phyloP scores from a whole-genome alignment of 2,888 invertebrate genomes.

The Phengaris arion region DNA sequence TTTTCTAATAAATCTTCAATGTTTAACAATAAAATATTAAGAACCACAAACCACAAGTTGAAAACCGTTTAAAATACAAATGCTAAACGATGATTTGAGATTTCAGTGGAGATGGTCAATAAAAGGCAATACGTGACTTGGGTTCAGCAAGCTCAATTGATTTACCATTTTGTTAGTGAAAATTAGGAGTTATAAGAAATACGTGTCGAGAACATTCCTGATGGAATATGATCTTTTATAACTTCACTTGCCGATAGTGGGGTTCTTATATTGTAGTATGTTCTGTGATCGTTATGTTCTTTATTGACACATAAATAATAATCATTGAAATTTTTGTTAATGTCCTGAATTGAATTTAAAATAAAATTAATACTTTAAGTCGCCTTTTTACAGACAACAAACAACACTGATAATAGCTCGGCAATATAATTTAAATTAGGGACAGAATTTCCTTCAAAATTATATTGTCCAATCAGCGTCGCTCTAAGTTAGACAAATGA shows the following conservation, averaged over 20 bases:
- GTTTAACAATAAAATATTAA: too few relatives aligned
- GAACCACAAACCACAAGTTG: too few relatives aligned
- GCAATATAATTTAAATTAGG: constrained; percentile 3
- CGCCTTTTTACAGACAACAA: too few relatives aligned
- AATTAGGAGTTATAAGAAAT: constrained; percentile 4
- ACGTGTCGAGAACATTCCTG: constrained; percentile 5
- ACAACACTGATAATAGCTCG: background rate
- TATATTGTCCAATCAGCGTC: constrained; percentile 27
- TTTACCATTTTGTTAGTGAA: constrained; percentile 42
- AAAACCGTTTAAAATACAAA: too few relatives aligned
- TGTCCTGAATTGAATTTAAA: too few relatives aligned
- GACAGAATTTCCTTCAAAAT: background rate
- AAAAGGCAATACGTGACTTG: constrained; percentile 53
- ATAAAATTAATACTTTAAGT: too few relatives aligned
- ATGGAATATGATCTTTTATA: constrained; percentile 17
- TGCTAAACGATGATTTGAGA: background rate
- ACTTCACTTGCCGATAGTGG: background rate
- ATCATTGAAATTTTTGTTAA: too few relatives aligned
- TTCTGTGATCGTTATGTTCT: too few relatives aligned
- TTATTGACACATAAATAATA: too few relatives aligned
- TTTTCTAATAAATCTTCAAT: too few relatives aligned
- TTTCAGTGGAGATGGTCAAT: constrained; percentile 39
- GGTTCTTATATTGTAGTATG: background rate
- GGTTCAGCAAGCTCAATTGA: constrained; percentile 46
- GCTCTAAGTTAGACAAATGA: constrained; percentile 22